phyloP scores from a whole-genome alignment of 2,888 invertebrate species.

The Acrobasis repandana region DNA sequence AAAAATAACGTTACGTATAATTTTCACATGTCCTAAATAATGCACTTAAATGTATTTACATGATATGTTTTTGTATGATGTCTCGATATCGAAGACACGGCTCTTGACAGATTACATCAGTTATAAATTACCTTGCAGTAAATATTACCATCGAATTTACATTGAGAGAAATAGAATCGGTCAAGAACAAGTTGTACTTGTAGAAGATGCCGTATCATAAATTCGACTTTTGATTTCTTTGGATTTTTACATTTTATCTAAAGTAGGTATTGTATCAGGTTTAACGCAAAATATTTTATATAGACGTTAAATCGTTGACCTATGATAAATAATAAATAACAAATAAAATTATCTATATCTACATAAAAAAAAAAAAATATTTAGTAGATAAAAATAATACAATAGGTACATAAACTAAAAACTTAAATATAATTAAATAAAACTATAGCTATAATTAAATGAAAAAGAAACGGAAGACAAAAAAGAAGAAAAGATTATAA shows the following conservation, averaged over 20 bases:
- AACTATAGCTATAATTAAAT: too few species aligned
- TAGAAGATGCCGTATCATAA: not conserved
- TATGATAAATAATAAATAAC: too few species aligned
- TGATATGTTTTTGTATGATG: not conserved
- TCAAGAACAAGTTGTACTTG: not conserved
- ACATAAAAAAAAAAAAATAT: too few species aligned
- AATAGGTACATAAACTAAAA: too few species aligned
- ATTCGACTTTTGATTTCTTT: not conserved
- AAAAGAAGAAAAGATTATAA: too few species aligned
- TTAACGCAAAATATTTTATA: too few species aligned
- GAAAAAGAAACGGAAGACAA: too few species aligned
- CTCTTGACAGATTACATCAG: constrained; percentile 18
- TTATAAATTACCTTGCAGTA: constrained; percentile 15
- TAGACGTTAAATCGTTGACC: too few species aligned
- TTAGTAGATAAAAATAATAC: too few species aligned
- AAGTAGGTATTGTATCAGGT: too few species aligned
- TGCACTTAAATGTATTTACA: not conserved
- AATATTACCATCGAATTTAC: constrained; percentile 11
- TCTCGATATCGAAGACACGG: not conserved
- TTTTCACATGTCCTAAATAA: not conserved
- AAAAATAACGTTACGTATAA: not conserved
- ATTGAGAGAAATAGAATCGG: constrained; percentile 9
- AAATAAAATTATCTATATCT: too few species aligned
- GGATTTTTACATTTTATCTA: not conserved
- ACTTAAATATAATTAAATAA: too few species aligned